Evolutionary conservation across 2,888 invertebrate genomes (phyloP).

Genomic region (Acleris laterana): DNA sequence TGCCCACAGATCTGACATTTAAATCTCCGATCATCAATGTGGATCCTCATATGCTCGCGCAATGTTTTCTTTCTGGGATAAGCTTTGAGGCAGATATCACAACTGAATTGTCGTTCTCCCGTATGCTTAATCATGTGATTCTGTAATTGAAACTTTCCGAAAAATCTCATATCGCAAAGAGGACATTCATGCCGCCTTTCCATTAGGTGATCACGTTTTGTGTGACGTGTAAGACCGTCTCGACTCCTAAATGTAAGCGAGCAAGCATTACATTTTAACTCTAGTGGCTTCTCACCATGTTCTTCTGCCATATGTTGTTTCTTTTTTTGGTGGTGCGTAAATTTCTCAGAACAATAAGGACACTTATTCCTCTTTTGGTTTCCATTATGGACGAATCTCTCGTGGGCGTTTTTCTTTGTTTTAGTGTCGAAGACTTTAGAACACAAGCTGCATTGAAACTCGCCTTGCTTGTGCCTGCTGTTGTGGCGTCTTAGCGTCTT

Average conservation of each 20-base stretch:
- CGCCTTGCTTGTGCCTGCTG: conserved; percentile 3
- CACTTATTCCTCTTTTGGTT: conserved; percentile 19
- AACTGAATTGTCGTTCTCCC: conserved; percentile 56
- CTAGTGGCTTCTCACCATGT: conserved; percentile 6
- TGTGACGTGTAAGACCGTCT: conserved; percentile 42
- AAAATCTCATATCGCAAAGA: conserved; percentile 45
- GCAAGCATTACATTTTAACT: conserved; percentile 40
- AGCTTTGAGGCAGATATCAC: conserved; percentile 61
- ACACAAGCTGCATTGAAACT: conserved; percentile 11
- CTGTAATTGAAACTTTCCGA: conserved; percentile 56
- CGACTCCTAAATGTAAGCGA: conserved; percentile 39
- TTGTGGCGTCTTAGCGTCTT: background rate
- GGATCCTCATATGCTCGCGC: conserved; percentile 55
- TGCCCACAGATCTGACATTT: conserved; percentile 41
- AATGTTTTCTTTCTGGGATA: conserved; percentile 50
- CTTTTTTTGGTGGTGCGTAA: background rate
- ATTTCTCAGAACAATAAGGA: conserved; percentile 7
- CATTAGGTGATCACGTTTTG: conserved; percentile 45
- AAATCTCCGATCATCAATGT: conserved; percentile 48
- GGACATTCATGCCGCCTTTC: conserved; percentile 45
- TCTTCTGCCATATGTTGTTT: conserved; percentile 6
- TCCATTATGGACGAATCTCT: conserved; percentile 8
- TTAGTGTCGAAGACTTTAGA: conserved; percentile 15
- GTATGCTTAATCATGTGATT: conserved; percentile 68
- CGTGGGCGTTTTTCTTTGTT: conserved; percentile 12